Percentiles rank a stretch among this genome's conserved stretches.
Conservation (phyloP, 2,797 vertebrate genomes). For the Falco cherrug region DNA sequence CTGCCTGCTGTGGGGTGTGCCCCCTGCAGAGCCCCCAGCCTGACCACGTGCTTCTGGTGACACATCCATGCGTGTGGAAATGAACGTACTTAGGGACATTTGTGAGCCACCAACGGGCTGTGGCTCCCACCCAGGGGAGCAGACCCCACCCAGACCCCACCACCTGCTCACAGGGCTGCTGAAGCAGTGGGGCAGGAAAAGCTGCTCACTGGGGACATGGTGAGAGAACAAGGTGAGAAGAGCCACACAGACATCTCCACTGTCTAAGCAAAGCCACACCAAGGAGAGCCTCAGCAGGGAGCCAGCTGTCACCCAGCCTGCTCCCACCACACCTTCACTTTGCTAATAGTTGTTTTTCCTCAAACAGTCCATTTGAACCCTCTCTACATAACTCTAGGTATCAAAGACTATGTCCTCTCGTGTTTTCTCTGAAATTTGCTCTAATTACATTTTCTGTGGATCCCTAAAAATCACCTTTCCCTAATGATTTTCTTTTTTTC, state of each 20-base stretch:
- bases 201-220: neutral
- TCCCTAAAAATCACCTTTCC: neutral
- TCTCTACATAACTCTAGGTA: neutral
- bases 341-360: neutral
- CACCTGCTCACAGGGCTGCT: rapidly evolving
- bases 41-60: rapidly evolving
- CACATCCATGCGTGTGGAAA: rapidly evolving
- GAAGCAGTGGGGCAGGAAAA: rapidly evolving
- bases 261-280: neutral
- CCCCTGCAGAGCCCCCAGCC: neutral
- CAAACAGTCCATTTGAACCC: neutral
- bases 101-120: neutral
- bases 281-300: neutral
- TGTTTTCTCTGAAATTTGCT: neutral
- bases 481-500: neutral
- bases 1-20: too few relatives aligned
- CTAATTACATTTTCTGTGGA: neutral
- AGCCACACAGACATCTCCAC: rapidly evolving
- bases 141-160: neutral
- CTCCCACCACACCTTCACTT: too few relatives aligned
- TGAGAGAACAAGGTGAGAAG: neutral
- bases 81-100: neutral
- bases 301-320: neutral
- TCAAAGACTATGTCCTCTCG: neutral
- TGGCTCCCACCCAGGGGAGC: neutral